Evolutionary conservation across 2,888 invertebrate species (phyloP).

Genomic region (Petrophora chlorosata): DNA sequence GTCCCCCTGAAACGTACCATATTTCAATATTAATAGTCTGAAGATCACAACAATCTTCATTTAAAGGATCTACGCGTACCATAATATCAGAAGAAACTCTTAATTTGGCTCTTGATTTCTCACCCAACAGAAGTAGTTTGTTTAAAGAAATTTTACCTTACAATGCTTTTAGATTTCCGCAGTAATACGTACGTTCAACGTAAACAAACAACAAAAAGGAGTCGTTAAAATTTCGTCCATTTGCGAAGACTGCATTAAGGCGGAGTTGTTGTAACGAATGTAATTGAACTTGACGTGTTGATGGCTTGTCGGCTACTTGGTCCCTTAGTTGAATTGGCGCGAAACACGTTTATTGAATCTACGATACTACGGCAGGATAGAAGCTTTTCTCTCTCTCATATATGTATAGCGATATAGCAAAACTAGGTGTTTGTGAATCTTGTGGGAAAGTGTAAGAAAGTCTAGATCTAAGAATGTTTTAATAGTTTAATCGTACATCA

Average conservation of each 20-base stretch:
- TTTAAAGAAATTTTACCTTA: constrained; percentile 10
- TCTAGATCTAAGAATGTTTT: constrained; percentile 25
- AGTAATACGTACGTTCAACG: constrained; percentile 7
- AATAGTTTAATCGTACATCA: constrained; percentile 30
- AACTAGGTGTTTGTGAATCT: constrained; percentile 2
- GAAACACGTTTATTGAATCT: constrained; percentile 12
- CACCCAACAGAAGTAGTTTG: not conserved
- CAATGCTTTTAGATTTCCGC: constrained; percentile 4
- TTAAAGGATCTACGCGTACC: not conserved
- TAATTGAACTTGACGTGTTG: constrained; percentile 18
- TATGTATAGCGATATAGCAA: not conserved
- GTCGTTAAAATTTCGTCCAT: constrained; percentile 23
- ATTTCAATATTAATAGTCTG: not conserved
- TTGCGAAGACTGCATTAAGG: constrained; percentile 13
- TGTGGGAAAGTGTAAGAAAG: constrained; percentile 28
- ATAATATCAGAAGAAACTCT: too few relatives aligned
- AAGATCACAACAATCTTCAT: not conserved
- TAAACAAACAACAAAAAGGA: constrained; percentile 24
- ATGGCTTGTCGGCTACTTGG: not conserved
- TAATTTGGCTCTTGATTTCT: too few relatives aligned
- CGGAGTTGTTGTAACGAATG: constrained; percentile 12
- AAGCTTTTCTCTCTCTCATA: not conserved
- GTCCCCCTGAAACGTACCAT: constrained; percentile 51
- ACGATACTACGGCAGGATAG: constrained; percentile 5
- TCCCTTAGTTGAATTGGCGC: constrained; percentile 8